Evolutionary conservation across 2,797 vertebrate species (phyloP).

Genomic region (Propithecus deckenii): DNA sequence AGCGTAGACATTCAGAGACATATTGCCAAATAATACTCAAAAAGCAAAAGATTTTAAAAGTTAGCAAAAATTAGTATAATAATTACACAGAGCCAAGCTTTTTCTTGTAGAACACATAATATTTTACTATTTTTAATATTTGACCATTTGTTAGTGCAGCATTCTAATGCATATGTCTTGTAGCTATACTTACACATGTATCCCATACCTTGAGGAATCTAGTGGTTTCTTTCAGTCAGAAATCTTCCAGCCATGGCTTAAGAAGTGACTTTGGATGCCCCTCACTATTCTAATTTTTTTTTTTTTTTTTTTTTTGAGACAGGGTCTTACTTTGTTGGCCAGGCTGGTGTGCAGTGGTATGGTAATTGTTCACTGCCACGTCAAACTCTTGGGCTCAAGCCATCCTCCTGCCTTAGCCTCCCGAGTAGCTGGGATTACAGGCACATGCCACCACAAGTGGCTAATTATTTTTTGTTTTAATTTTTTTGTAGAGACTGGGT

Average conservation of each 20-base stretch:
- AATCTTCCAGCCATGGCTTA: neutral
- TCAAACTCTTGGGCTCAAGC: neutral
- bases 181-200: neutral
- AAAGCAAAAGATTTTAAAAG: conserved; percentile 40
- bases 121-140: neutral
- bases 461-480: neutral
- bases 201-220: neutral
- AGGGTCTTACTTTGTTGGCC: neutral
- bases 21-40: neutral
- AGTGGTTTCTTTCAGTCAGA: neutral
- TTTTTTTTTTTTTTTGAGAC: neutral
- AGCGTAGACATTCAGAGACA: neutral
- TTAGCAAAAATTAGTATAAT: neutral
- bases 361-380: neutral
- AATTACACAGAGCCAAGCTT: neutral
- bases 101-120: neutral
- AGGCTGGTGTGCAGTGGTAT: neutral
- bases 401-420: neutral
- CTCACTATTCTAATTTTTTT: neutral
- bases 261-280: neutral
- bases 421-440: neutral
- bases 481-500: neutral
- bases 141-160: neutral
- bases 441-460: neutral
- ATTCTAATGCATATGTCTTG: neutral